A percentile compares a stretch with the other conserved stretches of the same genome.
Evolutionary conservation across 2,113 vertebrate species (phyloP).

Genomic region (Australoheros scitulus): DNA sequence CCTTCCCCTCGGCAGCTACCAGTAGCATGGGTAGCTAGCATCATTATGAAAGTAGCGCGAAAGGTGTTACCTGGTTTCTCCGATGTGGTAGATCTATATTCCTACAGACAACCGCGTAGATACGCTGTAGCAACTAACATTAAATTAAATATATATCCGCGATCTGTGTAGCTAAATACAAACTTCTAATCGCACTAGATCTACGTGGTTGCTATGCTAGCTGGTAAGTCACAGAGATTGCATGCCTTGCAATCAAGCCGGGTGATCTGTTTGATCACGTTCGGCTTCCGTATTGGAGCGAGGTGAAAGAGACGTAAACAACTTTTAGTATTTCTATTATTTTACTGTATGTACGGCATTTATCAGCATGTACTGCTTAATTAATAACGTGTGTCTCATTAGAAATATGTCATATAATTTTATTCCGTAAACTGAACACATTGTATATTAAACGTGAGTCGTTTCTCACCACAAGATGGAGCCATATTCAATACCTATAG

Average conservation of each 20-base stretch:
- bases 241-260: slow-evolving; percentile 75
- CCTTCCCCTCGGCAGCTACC: slow-evolving; percentile 18
- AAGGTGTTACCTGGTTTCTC: slow-evolving; percentile 73
- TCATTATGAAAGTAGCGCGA: slow-evolving; percentile 70
- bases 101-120: slow-evolving; percentile 20
- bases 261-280: slow-evolving; percentile 55
- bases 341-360: background rate
- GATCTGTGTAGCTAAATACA: background rate
- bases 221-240: slow-evolving; percentile 71
- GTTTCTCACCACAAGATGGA: slow-evolving; percentile 61
- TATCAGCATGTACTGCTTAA: background rate
- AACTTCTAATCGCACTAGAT: slow-evolving; percentile 33
- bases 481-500: slow-evolving; percentile 7
- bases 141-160: slow-evolving; percentile 28
- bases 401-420: background rate
- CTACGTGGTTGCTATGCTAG: slow-evolving; percentile 51
- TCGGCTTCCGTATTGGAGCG: slow-evolving; percentile 69
- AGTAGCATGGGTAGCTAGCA: slow-evolving; percentile 62
- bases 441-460: background rate
- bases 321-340: background rate
- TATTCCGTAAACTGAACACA: background rate
- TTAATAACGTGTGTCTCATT: background rate
- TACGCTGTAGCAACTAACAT: slow-evolving; percentile 42
- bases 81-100: slow-evolving; percentile 49
- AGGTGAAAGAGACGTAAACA: background rate